Base-by-base conservation (phyloP, 1,140 invertebrate species). In the Anastrepha obliqua region DNA sequence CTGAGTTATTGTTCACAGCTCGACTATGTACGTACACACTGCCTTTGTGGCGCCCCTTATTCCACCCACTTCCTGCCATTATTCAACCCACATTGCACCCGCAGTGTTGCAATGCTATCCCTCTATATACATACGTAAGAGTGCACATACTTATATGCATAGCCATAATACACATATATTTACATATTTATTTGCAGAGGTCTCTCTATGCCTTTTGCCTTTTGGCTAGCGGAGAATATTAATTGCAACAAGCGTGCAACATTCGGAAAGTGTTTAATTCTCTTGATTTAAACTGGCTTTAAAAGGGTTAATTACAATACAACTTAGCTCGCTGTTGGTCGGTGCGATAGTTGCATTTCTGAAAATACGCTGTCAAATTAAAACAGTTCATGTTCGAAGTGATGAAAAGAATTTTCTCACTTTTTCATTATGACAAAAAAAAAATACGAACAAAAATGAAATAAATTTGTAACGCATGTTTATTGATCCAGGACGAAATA, bases 191-290 rank as follows among this genome's bases (percentile, higher is more conserved):
- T 81, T 81, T 81, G 74, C 74, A 47, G 17, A 81, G 44, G n/a
- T 13, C 20, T 47, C 20, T 55, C 47, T 20, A 5, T 62, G 60
- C 60, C 60, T 13, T 58, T 55, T 81, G 74, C 47, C 47, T 55
- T 20, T 55, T 29, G 47, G 74, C 47, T 55, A 81, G 74, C 74
- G 8, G n/a, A 9, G 74, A 55, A 55, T 81, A 81, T 81, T 81
- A 81, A 81, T 81, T 81, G 74, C 47, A 51, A 81, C 74, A 55
- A 55, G 44, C 74, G 74, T 55, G 47, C 20, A 55, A 81, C 47
- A 58, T 81, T 81, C 74, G 44, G 47, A 20, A 81, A 81, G 74
- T 81, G 74, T 81, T 81, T 81, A 81, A 81, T 81, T 81, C 42
- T 55, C 51, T 81, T 81, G 74, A 55, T 81, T 81, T 81, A 55